Evolutionary conservation across 2,113 vertebrate species (phyloP), one percentile per base, ranked within the genome.

Genomic region (Equus quagga): DNA sequence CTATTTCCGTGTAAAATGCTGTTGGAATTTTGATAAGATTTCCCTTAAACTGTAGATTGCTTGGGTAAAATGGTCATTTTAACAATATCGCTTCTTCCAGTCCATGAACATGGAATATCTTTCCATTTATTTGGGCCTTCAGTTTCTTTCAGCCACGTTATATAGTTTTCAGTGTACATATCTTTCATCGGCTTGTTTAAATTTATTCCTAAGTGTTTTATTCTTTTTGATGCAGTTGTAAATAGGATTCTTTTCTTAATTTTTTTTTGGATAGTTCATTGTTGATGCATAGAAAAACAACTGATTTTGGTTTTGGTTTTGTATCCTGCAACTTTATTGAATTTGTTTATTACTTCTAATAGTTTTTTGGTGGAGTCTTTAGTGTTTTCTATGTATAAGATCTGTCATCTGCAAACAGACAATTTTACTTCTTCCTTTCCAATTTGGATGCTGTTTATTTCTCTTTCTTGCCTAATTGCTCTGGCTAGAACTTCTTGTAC

Each of bases 261-360:
- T 89, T 28, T 62, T 75, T 89, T 90, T 64, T 75, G 28, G 49
- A 72, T 56, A 54, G 21, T 73, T 81, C n/a, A 65, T 92, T 92
- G 36, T 75, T 90, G 19, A 17, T 62, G 23, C 49, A 56, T 87
- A 75, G 58, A 81, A 96, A 92, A 75, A 49, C 12, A 65, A 11
- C 41, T 87, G 58, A 73, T 67, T 49, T 88, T 75, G 87, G 10
- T 64, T 12, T 82, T 96, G 46, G n/a, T 79, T 82, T 90, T 85
- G 2, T 79, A 14, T 79, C 54, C 51, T 79, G 11, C 9, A 76
- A 69, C 70, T 28, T 86, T 46, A 79, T 67, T 80, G 21, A 86
- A 91, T 51, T 84, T 26, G 6, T 72, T 51, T 11, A 69, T 46
- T 81, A 70, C 8, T 85, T 91, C 41, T 90, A 46, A 12, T 78